These are phyloP conservation scores for Cairina moschata DNA, from an alignment of 2,113 vertebrate genomes.

Conservation along the genomic window DNA sequence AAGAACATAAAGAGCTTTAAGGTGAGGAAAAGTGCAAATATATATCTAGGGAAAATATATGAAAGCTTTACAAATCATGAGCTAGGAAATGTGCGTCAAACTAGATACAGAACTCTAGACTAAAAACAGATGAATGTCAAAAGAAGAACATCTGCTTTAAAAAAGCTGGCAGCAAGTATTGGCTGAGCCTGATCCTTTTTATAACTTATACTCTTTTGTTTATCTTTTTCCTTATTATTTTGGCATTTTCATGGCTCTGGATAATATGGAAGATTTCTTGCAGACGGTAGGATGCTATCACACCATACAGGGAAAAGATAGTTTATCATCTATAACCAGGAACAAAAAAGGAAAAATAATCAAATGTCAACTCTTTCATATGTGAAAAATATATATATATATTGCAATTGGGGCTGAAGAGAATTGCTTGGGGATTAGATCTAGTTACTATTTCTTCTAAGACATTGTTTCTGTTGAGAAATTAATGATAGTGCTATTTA, in stretches of 20 bases:
- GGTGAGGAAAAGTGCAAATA: background rate
- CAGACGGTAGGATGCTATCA: background rate
- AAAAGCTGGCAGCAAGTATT: conserved; percentile 1
- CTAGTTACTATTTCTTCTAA: background rate
- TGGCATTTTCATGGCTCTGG: conserved; percentile 3
- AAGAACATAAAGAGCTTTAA: background rate
- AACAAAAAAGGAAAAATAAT: background rate
- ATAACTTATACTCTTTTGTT: background rate
- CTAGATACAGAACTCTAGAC: background rate
- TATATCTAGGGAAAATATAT: background rate
- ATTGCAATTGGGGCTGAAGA: background rate
- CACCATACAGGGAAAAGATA: background rate
- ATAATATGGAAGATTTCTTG: background rate
- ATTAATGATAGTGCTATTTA: background rate
- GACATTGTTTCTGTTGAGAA: background rate
- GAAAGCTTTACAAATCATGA: background rate
- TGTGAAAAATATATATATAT: background rate
- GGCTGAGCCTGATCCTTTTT: background rate
- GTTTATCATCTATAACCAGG: background rate
- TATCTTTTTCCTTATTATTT: conserved; percentile 5
- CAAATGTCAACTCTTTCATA: background rate
- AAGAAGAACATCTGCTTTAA: conserved; percentile 34
- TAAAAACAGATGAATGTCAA: conserved; percentile 19
- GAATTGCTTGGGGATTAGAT: background rate
- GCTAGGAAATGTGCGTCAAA: background rate